A percentile compares a stretch with the other conserved stretches of the same genome.
Conservation (phyloP, 2,797 vertebrate genomes). For the Brachymystax lenok region DNA sequence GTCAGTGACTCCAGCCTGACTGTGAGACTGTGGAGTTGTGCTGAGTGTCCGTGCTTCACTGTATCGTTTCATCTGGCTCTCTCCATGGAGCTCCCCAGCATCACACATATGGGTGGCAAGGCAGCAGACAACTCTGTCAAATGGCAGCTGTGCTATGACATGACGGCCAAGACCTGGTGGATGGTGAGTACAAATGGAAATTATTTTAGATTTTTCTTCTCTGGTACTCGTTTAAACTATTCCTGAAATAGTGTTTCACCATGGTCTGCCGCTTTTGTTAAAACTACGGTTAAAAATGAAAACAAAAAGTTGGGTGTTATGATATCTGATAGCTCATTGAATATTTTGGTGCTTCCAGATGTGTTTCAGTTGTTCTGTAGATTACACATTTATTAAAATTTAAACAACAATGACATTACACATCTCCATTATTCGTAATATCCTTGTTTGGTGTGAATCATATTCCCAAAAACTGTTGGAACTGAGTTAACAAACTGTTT, state of each 20-base stretch:
- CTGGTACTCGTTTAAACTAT: not conserved
- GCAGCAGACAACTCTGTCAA: constrained; percentile 73
- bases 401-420: not conserved
- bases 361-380: not conserved
- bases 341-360: not conserved
- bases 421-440: not conserved
- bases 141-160: constrained; percentile 90
- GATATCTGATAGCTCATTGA: not conserved
- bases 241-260: not conserved
- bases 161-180: constrained; percentile 90
- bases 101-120: constrained; percentile 46
- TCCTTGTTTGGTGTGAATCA: not conserved
- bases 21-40: not conserved
- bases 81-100: constrained; percentile 50
- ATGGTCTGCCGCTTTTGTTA: not conserved
- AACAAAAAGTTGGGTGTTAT: not conserved
- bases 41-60: constrained; percentile 1
- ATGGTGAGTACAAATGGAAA: constrained; percentile 82
- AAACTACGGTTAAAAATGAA: not conserved
- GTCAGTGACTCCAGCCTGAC: constrained; percentile 5
- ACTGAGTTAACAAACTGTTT: not conserved
- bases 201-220: not conserved
- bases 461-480: not conserved
- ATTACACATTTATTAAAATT: not conserved
- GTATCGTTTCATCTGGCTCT: not conserved